phyloP scores from a whole-genome alignment of 2,113 vertebrate genomes.

The Podarcis cretensis region DNA sequence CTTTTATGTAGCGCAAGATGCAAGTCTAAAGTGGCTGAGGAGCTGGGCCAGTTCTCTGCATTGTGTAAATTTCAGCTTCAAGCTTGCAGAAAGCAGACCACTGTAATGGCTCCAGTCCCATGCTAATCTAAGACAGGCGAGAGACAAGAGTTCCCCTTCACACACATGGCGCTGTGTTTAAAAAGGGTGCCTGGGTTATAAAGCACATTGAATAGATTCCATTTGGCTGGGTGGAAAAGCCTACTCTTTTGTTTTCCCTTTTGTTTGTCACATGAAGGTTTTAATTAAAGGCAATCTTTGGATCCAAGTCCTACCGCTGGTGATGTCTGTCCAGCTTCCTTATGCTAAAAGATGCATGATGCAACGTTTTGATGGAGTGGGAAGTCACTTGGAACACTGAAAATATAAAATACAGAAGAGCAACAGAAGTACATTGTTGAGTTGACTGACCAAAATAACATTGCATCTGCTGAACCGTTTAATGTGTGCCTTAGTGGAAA shows the following conservation, averaged over 20 bases:
- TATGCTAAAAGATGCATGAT: slow-evolving; percentile 22
- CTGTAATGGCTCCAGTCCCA: slow-evolving; percentile 58
- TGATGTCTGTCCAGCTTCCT: slow-evolving; percentile 27
- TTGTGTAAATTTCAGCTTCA: slow-evolving; percentile 48
- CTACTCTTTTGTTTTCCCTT: slow-evolving; percentile 26
- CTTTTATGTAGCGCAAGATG: slow-evolving; percentile 67
- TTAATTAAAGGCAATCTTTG: slow-evolving; percentile 56
- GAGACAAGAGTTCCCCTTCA: slow-evolving; percentile 43
- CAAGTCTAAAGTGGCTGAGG: slow-evolving; percentile 59
- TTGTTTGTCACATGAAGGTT: slow-evolving; percentile 50
- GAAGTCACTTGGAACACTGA: slow-evolving; percentile 17
- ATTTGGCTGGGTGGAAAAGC: slow-evolving; percentile 51
- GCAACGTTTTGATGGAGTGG: slow-evolving; percentile 32
- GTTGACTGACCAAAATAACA: slow-evolving; percentile 26
- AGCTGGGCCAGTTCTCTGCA: slow-evolving; percentile 40
- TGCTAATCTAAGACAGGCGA: slow-evolving; percentile 62
- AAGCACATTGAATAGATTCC: slow-evolving; percentile 48
- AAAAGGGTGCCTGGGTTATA: slow-evolving; percentile 49
- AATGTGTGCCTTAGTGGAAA: slow-evolving; percentile 40
- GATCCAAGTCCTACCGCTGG: slow-evolving; percentile 29
- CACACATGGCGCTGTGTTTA: slow-evolving; percentile 42
- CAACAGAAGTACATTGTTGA: background rate
- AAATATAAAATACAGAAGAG: slow-evolving; percentile 16
- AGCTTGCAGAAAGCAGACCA: accelerated
- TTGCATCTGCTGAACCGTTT: slow-evolving; percentile 51